Evolutionary conservation across 2,888 invertebrate species (phyloP).

Genomic region (Vanessa cardui): DNA sequence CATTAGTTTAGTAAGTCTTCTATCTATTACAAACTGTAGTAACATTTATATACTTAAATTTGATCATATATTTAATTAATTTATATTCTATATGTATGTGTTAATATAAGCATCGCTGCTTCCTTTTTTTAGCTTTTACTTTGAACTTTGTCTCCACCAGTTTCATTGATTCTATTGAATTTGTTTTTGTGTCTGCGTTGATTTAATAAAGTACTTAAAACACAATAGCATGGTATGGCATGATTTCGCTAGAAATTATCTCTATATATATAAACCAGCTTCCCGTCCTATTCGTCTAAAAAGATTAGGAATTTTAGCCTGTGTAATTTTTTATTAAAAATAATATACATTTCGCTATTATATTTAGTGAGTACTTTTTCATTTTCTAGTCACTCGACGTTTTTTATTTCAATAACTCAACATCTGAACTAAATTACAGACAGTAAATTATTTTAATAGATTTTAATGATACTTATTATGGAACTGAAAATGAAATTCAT

Average conservation of each 20-base stretch:
- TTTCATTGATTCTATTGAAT: slow-evolving; percentile 48
- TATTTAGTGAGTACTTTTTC: too few relatives aligned
- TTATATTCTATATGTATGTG: slow-evolving; percentile 27
- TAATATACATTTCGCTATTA: too few relatives aligned
- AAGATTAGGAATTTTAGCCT: too few relatives aligned
- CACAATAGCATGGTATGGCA: slow-evolving; percentile 29
- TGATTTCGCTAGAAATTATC: slow-evolving; percentile 28
- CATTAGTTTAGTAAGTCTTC: slow-evolving; percentile 36
- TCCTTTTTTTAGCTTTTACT: slow-evolving; percentile 35
- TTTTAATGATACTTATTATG: too few relatives aligned
- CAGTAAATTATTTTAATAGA: too few relatives aligned
- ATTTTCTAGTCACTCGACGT: too few relatives aligned
- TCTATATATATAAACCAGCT: neutral
- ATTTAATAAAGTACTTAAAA: slow-evolving; percentile 51
- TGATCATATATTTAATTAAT: slow-evolving; percentile 25
- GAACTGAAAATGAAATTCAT: too few relatives aligned
- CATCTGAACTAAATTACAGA: too few relatives aligned
- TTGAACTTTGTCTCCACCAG: slow-evolving; percentile 40
- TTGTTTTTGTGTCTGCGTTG: slow-evolving; percentile 49
- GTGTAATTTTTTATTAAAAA: too few relatives aligned
- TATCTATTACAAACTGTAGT: slow-evolving; percentile 25
- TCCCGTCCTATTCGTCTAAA: too few relatives aligned
- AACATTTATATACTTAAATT: slow-evolving; percentile 10
- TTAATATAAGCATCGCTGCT: slow-evolving; percentile 32
- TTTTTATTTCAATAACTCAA: too few relatives aligned